phyloP scores from a whole-genome alignment of 2,113 vertebrate genomes.

The Oceanites oceanicus region DNA sequence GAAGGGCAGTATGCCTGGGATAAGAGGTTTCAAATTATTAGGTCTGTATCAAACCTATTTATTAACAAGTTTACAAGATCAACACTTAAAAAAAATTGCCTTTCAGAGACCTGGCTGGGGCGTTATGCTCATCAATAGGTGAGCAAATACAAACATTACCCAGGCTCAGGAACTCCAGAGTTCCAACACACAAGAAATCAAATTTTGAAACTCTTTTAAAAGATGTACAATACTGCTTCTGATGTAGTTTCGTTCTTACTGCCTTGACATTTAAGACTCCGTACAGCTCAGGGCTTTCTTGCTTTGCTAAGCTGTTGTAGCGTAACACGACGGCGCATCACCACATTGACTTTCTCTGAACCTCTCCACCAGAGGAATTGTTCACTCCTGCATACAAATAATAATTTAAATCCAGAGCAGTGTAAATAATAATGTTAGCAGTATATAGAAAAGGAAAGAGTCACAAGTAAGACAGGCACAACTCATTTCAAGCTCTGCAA shows the following conservation, averaged over 20 bases:
- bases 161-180: not conserved
- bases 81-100: not conserved
- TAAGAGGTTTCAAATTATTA: not conserved
- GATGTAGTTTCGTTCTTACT: fast-evolving
- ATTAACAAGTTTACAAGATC: not conserved
- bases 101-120: not conserved
- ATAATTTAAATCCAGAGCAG: not conserved
- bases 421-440: not conserved
- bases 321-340: not conserved
- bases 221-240: not conserved
- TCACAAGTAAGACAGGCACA: not conserved
- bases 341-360: not conserved
- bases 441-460: not conserved
- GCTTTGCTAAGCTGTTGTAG: not conserved
- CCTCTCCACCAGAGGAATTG: not conserved
- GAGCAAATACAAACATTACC: not conserved
- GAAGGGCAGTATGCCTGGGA: not conserved
- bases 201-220: not conserved
- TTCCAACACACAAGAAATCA: not conserved
- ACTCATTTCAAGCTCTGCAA: not conserved
- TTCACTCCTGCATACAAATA: not conserved
- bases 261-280: not conserved
- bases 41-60: not conserved
- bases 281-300: not conserved
- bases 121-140: not conserved